phyloP scores from a whole-genome alignment of 2,113 vertebrate species.

The Spheniscus mendiculus region DNA sequence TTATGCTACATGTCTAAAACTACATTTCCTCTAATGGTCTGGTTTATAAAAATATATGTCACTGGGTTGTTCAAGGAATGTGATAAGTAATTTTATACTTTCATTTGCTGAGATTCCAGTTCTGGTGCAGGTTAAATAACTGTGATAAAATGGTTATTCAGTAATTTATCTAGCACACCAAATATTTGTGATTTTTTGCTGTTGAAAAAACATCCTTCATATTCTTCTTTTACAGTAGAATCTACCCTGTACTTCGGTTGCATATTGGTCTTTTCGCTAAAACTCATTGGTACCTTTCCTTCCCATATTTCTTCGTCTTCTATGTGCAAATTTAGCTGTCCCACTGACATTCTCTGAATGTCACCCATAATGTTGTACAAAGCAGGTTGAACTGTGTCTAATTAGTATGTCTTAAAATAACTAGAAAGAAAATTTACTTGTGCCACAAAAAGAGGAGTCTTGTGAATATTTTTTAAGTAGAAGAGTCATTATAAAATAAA shows the following conservation, averaged over 20 bases:
- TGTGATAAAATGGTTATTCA: not conserved
- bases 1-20: not conserved
- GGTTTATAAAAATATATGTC: not conserved
- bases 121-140: not conserved
- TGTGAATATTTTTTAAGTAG: not conserved
- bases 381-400: not conserved
- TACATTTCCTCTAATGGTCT: not conserved
- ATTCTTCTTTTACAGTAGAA: not conserved
- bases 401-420: not conserved
- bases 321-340: not conserved
- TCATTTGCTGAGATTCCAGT: not conserved
- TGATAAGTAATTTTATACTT: not conserved
- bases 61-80: not conserved
- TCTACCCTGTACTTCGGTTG: not conserved
- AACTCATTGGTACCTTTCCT: not conserved
- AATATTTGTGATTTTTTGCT: not conserved
- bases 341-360: not conserved
- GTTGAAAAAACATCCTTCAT: rapidly evolving
- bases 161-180: not conserved
- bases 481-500: not conserved
- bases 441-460: not conserved
- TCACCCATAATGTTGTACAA: not conserved
- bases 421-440: not conserved
- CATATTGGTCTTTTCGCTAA: not conserved
- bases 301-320: not conserved